A percentile compares a stretch with the other conserved stretches of the same genome.
Evolutionary conservation across 2,888 invertebrate species (phyloP).

Genomic region (Anarsia innoxiella): DNA sequence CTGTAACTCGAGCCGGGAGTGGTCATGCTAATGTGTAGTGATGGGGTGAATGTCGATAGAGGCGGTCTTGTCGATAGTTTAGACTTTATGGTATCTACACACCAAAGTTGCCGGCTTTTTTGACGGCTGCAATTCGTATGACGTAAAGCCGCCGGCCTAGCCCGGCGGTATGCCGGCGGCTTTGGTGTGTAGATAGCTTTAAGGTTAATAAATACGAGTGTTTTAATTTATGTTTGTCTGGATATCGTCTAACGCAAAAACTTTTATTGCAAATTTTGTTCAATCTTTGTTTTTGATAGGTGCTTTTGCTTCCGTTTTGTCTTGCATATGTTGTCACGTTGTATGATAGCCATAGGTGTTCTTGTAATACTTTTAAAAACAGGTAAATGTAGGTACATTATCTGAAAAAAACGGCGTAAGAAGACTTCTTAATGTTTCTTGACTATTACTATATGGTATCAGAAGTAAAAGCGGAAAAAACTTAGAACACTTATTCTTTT

Average conservation of each 20-base stretch:
- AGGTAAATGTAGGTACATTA: no score
- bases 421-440: no score
- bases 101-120: no score
- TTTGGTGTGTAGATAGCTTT: not conserved
- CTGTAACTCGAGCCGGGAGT: slow-evolving; percentile 46
- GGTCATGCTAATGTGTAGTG: slow-evolving; percentile 37
- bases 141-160: no score
- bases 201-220: not conserved
- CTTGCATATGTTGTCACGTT: no score
- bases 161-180: not conserved
- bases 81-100: not conserved
- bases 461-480: not conserved
- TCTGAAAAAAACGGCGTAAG: no score
- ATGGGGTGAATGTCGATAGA: not conserved
- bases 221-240: not conserved
- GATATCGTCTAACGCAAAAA: not conserved
- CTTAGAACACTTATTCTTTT: not conserved
- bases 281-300: no score
- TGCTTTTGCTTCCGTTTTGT: no score
- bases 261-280: not conserved
- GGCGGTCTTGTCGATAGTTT: not conserved
- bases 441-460: no score
- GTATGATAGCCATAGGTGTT: no score
- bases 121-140: no score
- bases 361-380: no score